Base-by-base conservation (phyloP, 2,888 invertebrate species). In the Leucoptera coffeella region DNA sequence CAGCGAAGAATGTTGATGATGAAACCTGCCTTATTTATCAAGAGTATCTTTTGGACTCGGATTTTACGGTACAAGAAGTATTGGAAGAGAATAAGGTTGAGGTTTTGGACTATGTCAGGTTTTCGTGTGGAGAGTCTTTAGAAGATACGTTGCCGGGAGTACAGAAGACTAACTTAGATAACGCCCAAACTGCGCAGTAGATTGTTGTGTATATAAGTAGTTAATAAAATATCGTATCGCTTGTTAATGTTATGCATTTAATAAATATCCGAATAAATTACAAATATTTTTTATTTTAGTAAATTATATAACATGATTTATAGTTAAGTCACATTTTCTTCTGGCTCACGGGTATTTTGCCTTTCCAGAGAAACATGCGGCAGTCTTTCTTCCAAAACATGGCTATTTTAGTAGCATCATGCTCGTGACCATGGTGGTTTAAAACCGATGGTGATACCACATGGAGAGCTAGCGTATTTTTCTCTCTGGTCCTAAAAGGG, bases 11-110 rank as follows among this genome's bases (percentile, higher is more conserved):
- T 38, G 49, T 74, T 24, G 86, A 89, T 39, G 83, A 89, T 23
- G 93, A 93, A 64, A 75, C 74, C 0, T 78, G 80, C 40, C 73
- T 95, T 33, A 79, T 94, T 30, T 80, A 79, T 52, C 95, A 96
- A 54, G 91, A 93, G 42, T 94, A 84, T 54, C 61, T 95, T 20
- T 52, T 90, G 12, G 88, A 95, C 48, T 79, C 88, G 0, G 74
- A 74, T 9, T 52, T 78, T 20, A 84, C 78, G 4, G 84, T 95
- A 1, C 78, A 80, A 20, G 80, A 86, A 35, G 62, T 90, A 8
- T 52, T 89, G 29, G 58, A 80, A 26, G 76, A 80, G 33, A 69
- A 83, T 38, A 62, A 77, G 32, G 51, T 79, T 1, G 71, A 78
- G 47, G 61, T 94, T 12, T 42, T 88, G 6, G 89, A 92, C 53